A percentile compares a stretch with the other conserved stretches of the same genome.
Evolutionary conservation across 2,888 invertebrate genomes (phyloP).

Genomic region (Lottia gigantea): DNA sequence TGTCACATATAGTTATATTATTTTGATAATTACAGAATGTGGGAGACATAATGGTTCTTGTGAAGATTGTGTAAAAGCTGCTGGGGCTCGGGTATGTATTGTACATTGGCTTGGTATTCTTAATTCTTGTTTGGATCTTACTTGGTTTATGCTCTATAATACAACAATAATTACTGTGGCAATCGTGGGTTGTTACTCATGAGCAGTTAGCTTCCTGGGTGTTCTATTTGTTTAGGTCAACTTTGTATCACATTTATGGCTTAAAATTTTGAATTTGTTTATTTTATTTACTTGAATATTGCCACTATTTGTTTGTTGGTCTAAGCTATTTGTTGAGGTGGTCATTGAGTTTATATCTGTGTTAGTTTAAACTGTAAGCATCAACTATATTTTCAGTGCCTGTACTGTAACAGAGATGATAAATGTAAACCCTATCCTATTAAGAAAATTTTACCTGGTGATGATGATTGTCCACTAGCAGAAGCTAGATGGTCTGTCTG

Average conservation of each 20-base stretch:
- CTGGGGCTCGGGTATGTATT: neutral
- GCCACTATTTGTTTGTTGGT: too few species aligned
- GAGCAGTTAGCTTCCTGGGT: too few species aligned
- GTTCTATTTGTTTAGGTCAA: too few species aligned
- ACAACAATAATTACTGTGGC: too few species aligned
- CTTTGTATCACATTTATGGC: too few species aligned
- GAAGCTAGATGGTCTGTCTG: constrained; percentile 3
- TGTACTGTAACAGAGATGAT: neutral
- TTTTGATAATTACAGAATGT: neutral
- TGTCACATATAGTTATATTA: neutral
- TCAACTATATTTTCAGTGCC: neutral
- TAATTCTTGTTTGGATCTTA: neutral
- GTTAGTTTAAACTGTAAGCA: neutral
- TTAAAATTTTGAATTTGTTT: too few species aligned
- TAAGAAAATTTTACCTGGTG: neutral
- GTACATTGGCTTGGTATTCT: too few species aligned
- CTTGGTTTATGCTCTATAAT: too few species aligned
- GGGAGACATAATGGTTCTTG: neutral
- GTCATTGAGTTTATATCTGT: neutral
- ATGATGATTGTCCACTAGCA: neutral
- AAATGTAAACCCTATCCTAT: neutral
- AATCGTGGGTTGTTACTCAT: too few species aligned
- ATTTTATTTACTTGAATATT: too few species aligned
- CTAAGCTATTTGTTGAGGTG: too few species aligned
- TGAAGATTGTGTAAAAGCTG: neutral